Percentiles rank a stretch among this genome's conserved stretches.
Evolutionary conservation across 1,140 invertebrate species (phyloP).

Genomic region (Ceratoteleas bidentatus): DNA sequence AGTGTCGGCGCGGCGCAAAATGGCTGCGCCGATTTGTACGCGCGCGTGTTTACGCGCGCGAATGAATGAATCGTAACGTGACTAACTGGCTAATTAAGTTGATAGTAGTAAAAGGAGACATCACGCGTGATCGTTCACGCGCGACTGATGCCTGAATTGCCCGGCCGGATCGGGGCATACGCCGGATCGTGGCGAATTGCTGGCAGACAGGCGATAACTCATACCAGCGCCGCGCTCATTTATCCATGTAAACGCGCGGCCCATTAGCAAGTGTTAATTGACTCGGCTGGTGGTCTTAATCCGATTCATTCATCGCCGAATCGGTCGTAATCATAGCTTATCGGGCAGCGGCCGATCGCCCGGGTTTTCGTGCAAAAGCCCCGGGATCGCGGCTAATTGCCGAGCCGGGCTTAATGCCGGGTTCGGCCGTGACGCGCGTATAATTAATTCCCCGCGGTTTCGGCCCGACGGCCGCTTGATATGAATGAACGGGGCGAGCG

Average conservation of each 20-base stretch:
- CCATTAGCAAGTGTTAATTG: slow-evolving; percentile 76
- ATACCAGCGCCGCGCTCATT: slow-evolving; percentile 62
- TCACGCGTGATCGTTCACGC: slow-evolving; percentile 70
- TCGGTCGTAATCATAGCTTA: slow-evolving; percentile 51
- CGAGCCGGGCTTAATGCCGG: slow-evolving; percentile 22
- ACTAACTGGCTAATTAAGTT: slow-evolving; percentile 55
- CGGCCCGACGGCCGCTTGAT: no score
- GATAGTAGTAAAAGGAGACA: slow-evolving; percentile 61
- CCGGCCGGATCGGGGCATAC: slow-evolving; percentile 66
- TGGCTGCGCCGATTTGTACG: no score
- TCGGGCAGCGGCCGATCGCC: slow-evolving; percentile 26
- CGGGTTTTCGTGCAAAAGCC: slow-evolving; percentile 23
- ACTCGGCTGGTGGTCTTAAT: slow-evolving; percentile 66
- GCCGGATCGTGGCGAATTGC: slow-evolving; percentile 73
- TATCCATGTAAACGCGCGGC: slow-evolving; percentile 66
- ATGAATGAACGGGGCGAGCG: no score
- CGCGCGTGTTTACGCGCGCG: slow-evolving; percentile 9
- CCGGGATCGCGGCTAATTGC: slow-evolving; percentile 44
- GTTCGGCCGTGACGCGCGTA: no score
- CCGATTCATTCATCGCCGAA: slow-evolving; percentile 40
- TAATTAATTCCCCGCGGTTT: no score
- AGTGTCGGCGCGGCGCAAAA: no score
- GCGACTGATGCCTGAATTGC: slow-evolving; percentile 76
- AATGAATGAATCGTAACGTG: slow-evolving; percentile 45
- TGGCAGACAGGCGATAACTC: slow-evolving; percentile 65